Evolutionary conservation across 2,888 invertebrate genomes (phyloP).

Genomic region (Leptinotarsa peninsularis): DNA sequence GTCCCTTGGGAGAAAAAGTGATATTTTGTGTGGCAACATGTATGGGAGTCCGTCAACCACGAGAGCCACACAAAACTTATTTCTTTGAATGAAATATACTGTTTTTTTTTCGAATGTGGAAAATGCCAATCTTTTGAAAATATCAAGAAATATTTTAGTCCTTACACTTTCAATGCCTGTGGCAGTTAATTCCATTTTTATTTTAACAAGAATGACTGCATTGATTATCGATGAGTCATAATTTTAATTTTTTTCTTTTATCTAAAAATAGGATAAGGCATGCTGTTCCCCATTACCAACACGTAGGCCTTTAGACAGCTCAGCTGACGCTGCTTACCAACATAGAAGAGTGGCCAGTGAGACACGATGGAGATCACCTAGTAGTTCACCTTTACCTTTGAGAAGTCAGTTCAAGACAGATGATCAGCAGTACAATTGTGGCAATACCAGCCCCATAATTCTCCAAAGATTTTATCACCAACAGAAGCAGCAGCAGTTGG

Average conservation of each 20-base stretch:
- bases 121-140: too few relatives aligned
- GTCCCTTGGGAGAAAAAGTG: too few relatives aligned
- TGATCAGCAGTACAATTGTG: constrained; percentile 65
- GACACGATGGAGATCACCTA: constrained; percentile 62
- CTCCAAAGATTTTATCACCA: constrained; percentile 84
- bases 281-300: constrained; percentile 40
- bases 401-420: constrained; percentile 59
- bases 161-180: too few relatives aligned
- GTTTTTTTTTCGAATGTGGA: too few relatives aligned
- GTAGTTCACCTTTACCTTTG: constrained; percentile 64
- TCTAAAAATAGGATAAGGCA: constrained; percentile 14
- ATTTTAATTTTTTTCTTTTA: neutral
- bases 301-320: constrained; percentile 3
- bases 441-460: constrained; percentile 83
- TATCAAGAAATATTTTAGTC: too few relatives aligned
- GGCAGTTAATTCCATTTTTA: too few relatives aligned
- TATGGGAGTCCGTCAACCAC: too few relatives aligned
- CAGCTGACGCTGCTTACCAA: constrained; percentile 45
- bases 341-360: constrained; percentile 55
- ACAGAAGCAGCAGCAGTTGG: constrained; percentile 77
- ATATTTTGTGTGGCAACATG: too few relatives aligned
- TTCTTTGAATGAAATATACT: too few relatives aligned
- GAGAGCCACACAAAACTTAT: too few relatives aligned
- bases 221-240: neutral
- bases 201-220: neutral